Conservation (phyloP, 1,140 invertebrate species). For the Sipha flava region DNA sequence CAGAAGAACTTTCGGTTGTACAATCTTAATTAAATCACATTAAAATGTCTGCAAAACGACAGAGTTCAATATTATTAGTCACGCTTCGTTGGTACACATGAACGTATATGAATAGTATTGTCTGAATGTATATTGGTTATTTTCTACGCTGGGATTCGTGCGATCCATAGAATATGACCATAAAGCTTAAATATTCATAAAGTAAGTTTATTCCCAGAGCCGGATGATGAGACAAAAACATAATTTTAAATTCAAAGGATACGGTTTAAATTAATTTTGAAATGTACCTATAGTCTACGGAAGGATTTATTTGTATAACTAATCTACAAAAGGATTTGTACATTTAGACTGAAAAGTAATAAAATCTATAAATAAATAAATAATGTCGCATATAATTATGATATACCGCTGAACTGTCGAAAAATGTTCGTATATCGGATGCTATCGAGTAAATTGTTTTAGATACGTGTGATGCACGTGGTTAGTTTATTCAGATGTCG, state of each 20-base stretch:
- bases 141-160: background rate
- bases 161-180: background rate
- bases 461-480: background rate
- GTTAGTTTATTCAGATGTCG: background rate
- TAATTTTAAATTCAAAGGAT: slow-evolving; percentile 4
- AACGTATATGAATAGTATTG: background rate
- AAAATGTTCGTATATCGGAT: background rate
- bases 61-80: slow-evolving; percentile 29
- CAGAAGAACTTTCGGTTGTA: background rate
- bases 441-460: too few species aligned
- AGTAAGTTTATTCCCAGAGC: background rate
- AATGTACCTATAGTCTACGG: background rate
- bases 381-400: too few species aligned
- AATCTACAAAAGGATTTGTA: background rate
- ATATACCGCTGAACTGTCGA: background rate
- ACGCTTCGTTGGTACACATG: background rate
- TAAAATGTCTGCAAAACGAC: slow-evolving; percentile 18
- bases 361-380: background rate
- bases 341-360: background rate
- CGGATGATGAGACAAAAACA: background rate
- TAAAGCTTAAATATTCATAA: slow-evolving; percentile 12
- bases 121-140: background rate
- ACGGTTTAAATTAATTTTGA: slow-evolving; percentile 21
- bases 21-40: slow-evolving; percentile 31
- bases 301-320: slow-evolving; percentile 5